Percentiles rank a stretch among this genome's conserved stretches.
phyloP scores from a whole-genome alignment of 1,140 invertebrate species.

The Drosophila tani region DNA sequence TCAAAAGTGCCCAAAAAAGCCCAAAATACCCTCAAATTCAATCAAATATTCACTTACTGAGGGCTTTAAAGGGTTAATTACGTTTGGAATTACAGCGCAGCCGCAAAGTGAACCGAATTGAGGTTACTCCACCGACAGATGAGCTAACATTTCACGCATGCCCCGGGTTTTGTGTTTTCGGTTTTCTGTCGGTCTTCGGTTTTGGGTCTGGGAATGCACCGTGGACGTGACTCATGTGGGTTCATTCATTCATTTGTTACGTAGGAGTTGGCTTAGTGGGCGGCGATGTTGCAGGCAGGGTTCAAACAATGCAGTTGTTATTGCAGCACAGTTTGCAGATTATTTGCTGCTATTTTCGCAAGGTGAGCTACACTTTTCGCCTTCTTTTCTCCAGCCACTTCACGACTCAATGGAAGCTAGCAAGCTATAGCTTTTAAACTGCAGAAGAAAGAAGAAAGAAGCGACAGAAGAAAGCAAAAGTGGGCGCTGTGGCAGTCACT shows the following conservation, averaged over 20 bases:
- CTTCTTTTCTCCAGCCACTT: background rate
- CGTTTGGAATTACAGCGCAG: slow-evolving; percentile 61
- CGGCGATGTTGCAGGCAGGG: background rate
- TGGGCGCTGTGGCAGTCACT: slow-evolving; percentile 55
- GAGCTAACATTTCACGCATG: slow-evolving; percentile 72
- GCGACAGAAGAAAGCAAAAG: slow-evolving; percentile 73
- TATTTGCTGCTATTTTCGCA: slow-evolving; percentile 35
- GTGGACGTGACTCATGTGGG: slow-evolving; percentile 67
- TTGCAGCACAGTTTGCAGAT: slow-evolving; percentile 29
- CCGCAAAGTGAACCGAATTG: slow-evolving; percentile 76
- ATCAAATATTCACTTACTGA: background rate
- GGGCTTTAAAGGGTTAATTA: slow-evolving; percentile 37
- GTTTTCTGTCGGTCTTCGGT: background rate
- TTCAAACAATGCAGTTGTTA: slow-evolving; percentile 38
- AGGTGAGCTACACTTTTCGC: slow-evolving; percentile 31
- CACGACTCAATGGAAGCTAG: slow-evolving; percentile 37
- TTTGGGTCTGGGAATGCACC: slow-evolving; percentile 39
- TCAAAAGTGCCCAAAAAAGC: background rate
- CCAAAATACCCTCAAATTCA: background rate
- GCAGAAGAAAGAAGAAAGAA: slow-evolving; percentile 20
- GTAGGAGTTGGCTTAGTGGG: slow-evolving; percentile 10
- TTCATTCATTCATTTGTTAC: slow-evolving; percentile 62
- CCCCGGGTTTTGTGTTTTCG: slow-evolving; percentile 14
- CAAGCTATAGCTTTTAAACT: background rate
- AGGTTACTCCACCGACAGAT: slow-evolving; percentile 72